These are phyloP conservation scores for Clarias laeviceps DNA, from an alignment of 2,797 vertebrate species.

Conservation along the genomic window DNA sequence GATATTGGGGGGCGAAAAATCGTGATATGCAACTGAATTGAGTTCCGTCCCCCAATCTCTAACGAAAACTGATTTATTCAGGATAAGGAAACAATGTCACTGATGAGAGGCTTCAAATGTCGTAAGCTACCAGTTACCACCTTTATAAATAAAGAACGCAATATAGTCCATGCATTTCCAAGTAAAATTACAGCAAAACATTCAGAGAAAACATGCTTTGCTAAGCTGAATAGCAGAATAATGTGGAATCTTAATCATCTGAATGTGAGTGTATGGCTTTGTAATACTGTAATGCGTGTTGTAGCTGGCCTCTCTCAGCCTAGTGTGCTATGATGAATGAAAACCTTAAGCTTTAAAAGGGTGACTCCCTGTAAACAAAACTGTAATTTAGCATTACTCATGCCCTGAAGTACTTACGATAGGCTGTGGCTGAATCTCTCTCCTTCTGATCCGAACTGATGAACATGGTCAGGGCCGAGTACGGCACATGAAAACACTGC, in stretches of 20 bases:
- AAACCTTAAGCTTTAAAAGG: not conserved
- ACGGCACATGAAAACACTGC: conserved; percentile 97
- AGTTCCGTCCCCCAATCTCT: too few species aligned
- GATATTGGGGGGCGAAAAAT: too few species aligned
- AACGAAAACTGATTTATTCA: not conserved
- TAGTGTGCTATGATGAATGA: not conserved
- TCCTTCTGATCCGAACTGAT: conserved; percentile 93
- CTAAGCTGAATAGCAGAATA: not conserved
- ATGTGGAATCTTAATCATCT: not conserved
- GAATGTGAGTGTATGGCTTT: not conserved
- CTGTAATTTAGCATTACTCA: not conserved
- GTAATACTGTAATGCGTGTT: not conserved
- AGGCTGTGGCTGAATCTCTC: conserved; percentile 93
- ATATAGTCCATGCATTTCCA: not conserved
- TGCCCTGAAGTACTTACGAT: conserved; percentile 77
- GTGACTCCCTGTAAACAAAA: not conserved
- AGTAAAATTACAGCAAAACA: not conserved
- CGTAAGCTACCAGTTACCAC: not conserved
- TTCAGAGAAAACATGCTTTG: not conserved
- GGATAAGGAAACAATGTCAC: not conserved
- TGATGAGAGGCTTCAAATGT: not conserved
- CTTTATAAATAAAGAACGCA: not conserved
- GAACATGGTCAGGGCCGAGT: conserved; percentile 97
- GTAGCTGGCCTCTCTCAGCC: not conserved
- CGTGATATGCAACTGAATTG: too few species aligned